These are phyloP conservation scores for Didymodactylos carnosus DNA, from an alignment of 2,888 invertebrate species.

Conservation along the genomic window DNA sequence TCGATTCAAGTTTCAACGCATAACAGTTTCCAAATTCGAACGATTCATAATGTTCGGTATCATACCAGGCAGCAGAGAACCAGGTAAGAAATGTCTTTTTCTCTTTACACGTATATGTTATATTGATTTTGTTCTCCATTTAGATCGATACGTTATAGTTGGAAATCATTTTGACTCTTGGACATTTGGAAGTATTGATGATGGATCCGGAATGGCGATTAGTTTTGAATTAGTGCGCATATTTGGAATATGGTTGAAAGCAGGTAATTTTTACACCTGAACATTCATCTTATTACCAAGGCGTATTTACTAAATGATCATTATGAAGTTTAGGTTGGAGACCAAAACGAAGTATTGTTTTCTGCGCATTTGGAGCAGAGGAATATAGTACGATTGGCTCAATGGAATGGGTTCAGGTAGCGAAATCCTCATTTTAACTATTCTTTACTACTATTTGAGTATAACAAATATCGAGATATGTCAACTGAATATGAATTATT, in stretches of 20 bases:
- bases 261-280: conserved; percentile 1
- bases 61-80: too few species aligned
- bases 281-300: not conserved
- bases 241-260: conserved; percentile 18
- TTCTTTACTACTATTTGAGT: too few species aligned
- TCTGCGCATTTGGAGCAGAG: conserved; percentile 22
- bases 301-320: not conserved
- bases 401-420: conserved; percentile 38
- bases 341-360: conserved; percentile 20
- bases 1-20: not conserved
- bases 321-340: conserved; percentile 18
- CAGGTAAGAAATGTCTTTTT: too few species aligned
- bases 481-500: too few species aligned
- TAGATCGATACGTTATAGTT: conserved; percentile 22
- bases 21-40: conserved; percentile 18
- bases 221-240: conserved; percentile 19
- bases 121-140: conserved; percentile 15
- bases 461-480: too few species aligned
- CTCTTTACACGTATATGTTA: too few species aligned
- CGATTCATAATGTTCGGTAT: conserved; percentile 22
- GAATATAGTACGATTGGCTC: conserved; percentile 38
- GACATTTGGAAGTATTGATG: conserved; percentile 19
- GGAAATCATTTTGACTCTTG: conserved; percentile 22
- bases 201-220: conserved; percentile 19
- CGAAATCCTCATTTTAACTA: too few species aligned